Conservation (phyloP, 1,140 invertebrate species). For the Ceratosolen fusciceps region DNA sequence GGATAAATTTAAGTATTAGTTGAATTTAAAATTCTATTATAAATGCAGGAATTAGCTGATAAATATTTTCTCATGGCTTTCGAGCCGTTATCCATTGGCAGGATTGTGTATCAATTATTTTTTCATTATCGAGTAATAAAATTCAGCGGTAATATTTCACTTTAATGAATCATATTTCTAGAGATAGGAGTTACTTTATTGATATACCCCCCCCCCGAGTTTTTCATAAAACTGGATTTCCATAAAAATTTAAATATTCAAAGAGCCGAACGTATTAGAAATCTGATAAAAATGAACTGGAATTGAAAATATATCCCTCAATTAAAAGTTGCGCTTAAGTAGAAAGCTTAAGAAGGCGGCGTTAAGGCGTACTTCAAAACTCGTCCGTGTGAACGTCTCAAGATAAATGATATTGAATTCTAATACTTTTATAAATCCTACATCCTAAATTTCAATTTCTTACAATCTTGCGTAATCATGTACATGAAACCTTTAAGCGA, state of each 20-base stretch:
- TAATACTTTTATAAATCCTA: neutral
- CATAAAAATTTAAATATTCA: neutral
- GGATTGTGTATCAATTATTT: neutral
- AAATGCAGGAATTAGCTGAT: neutral
- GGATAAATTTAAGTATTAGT: neutral
- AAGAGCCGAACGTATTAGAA: neutral
- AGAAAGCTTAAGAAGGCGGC: neutral
- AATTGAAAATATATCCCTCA: neutral
- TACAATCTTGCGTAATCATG: neutral
- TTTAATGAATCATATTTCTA: slow-evolving; percentile 12
- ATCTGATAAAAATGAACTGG: neutral
- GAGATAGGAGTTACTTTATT: slow-evolving; percentile 5
- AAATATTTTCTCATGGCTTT: neutral
- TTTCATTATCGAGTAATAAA: slow-evolving; percentile 5
- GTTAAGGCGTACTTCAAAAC: neutral
- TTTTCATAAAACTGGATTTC: neutral
- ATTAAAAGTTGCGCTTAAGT: neutral
- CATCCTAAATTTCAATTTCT: slow-evolving; percentile 2
- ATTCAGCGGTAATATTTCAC: neutral
- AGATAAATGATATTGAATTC: neutral
- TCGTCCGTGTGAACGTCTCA: neutral
- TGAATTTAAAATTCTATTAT: neutral
- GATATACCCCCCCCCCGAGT: neutral
- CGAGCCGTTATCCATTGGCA: neutral
- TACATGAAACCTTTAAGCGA: neutral